Percentiles rank a stretch among this genome's conserved stretches.
Conservation (phyloP, 2,113 vertebrate species). For the Chrysochloris asiatica region DNA sequence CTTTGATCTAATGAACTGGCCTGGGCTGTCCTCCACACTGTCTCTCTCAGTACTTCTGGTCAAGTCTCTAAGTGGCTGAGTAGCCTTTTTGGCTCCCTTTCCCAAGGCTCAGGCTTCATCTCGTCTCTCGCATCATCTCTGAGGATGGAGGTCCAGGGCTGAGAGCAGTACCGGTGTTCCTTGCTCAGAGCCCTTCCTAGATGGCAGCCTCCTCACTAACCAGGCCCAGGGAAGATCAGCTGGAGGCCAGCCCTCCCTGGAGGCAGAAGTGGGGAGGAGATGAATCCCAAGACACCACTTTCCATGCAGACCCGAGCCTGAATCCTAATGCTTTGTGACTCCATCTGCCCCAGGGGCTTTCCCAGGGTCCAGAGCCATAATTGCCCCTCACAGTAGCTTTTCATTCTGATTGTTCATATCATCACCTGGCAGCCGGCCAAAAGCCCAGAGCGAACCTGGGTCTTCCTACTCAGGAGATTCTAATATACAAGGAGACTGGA, state of each 20-base stretch:
- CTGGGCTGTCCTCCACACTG: not conserved
- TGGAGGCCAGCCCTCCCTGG: not conserved
- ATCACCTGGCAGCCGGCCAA: not conserved
- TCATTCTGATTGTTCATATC: not conserved
- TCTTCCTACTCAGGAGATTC: not conserved
- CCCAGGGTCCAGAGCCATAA: not conserved
- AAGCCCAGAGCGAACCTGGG: not conserved
- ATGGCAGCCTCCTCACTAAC: not conserved
- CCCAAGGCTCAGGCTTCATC: not conserved
- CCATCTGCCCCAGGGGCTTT: not conserved
- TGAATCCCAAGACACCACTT: not conserved
- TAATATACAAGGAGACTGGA: not conserved
- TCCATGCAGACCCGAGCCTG: not conserved
- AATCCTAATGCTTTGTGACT: not conserved
- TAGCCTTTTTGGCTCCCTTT: constrained; percentile 23
- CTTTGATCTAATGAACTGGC: no score
- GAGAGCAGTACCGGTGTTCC: not conserved
- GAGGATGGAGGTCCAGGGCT: not conserved
- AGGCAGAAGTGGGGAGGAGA: not conserved
- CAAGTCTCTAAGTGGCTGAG: not conserved
- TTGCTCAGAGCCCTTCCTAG: not conserved
- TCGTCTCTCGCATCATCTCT: not conserved
- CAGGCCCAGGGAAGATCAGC: not conserved
- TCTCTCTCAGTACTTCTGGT: constrained; percentile 9
- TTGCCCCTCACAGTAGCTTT: not conserved